Evolutionary conservation across 2,888 invertebrate genomes (phyloP).

Genomic region (Flexamia atlantica): DNA sequence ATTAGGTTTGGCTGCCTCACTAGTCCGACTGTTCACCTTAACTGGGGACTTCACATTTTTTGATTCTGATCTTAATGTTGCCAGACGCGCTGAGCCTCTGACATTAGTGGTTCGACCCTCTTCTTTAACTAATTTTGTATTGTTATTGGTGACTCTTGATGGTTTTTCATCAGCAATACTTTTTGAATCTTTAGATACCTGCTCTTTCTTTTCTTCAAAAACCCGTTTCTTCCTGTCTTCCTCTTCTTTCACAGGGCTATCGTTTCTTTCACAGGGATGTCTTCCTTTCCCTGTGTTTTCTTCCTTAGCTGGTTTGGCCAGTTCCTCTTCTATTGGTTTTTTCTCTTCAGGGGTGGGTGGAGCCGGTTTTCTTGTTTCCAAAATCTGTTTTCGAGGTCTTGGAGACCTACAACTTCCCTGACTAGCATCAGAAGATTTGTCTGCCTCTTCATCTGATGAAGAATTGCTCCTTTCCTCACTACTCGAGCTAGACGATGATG

Average conservation of each 20-base stretch:
- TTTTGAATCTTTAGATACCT: slow-evolving; percentile 4
- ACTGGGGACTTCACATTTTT: slow-evolving; percentile 24
- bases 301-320: slow-evolving; percentile 20
- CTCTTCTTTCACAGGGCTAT: slow-evolving; percentile 48
- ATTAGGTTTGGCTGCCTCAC: not conserved
- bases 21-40: slow-evolving; percentile 52
- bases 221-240: slow-evolving; percentile 47
- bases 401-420: slow-evolving; percentile 44
- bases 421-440: slow-evolving; percentile 59
- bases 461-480: slow-evolving; percentile 66
- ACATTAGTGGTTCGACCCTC: not conserved
- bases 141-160: not conserved
- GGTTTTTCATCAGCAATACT: slow-evolving; percentile 25
- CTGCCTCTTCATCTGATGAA: slow-evolving; percentile 75
- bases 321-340: slow-evolving; percentile 18
- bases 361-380: not conserved
- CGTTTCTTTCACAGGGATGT: too few species aligned
- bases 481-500: slow-evolving; percentile 65
- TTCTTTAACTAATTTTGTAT: slow-evolving; percentile 48
- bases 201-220: slow-evolving; percentile 54
- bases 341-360: slow-evolving; percentile 1
- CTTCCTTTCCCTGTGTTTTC: not conserved
- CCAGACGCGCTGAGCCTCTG: slow-evolving; percentile 34
- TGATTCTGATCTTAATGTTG: slow-evolving; percentile 39
- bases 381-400: slow-evolving; percentile 36